Evolutionary conservation across 2,113 vertebrate genomes (phyloP), one percentile per base, ranked within the genome.

Genomic region (Percina caprodes): DNA sequence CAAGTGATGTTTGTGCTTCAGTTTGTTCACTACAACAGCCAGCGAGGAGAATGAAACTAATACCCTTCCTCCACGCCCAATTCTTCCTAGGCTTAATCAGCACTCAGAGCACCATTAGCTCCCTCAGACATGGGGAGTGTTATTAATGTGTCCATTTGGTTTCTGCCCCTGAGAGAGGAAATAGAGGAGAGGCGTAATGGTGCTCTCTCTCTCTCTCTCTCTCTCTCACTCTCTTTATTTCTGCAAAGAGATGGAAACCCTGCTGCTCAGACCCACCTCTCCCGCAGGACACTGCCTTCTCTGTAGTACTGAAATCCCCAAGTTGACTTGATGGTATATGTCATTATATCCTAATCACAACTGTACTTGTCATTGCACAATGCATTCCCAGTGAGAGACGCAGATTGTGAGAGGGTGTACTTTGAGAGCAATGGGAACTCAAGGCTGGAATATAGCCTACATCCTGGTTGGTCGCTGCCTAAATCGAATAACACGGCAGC

Each of bases 101-200:
- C 88, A 90, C 90, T 93, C 85, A 87, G 83, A 80, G 86, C 78
- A 6, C 80, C 91, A 91, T 92, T 90, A 93, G 83, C 85, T 77
- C 74, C 79, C 68, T 72, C 80, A 83, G 82, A 90, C 84, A 74
- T 79, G 83, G 59, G 49, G 80, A 77, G 86, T 49, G 82, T 84
- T 90, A 84, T 89, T 93, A 94, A 93, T 93, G 90, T 78, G 51
- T 89, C 87, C 91, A 93, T 92, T 91, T 86, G 83, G 67, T 75
- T 90, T n/a, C 81, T 74, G 84, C 79, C 77, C 87, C 79, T 59
- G 80, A 82, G 82, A 89, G 74, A 86, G 93, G 92, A 91, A 94
- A 87, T 92, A 82, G 84, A 87, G 68, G 62, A 68, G 84, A 78
- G 73, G 85, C 62, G 8, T 91, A 91, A 92, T 91, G 90, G 77